phyloP scores from a whole-genome alignment of 2,113 vertebrate species.

The Probosciger aterrimus region DNA sequence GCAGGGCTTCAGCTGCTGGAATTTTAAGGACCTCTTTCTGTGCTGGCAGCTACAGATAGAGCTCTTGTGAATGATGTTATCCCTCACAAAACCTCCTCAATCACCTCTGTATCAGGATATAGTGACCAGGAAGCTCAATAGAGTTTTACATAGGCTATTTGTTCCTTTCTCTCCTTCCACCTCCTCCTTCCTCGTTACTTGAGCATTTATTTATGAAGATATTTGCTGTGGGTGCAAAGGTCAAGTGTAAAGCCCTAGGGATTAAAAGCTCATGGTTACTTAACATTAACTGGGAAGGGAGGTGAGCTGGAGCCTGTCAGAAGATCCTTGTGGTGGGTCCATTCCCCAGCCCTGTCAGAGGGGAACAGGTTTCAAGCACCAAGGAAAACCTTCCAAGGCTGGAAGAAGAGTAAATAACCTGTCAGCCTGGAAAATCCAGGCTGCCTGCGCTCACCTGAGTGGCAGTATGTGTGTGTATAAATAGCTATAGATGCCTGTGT shows the following conservation, averaged over 20 bases:
- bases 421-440: neutral
- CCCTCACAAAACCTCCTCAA: neutral
- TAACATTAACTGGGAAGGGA: neutral
- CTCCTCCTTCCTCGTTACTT: neutral
- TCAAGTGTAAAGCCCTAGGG: neutral
- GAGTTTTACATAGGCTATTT: neutral
- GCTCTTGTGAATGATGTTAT: constrained; percentile 24
- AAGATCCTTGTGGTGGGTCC: accelerated
- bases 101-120: neutral
- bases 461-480: neutral
- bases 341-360: neutral
- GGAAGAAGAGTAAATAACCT: neutral
- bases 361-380: neutral
- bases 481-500: neutral
- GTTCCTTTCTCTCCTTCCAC: neutral
- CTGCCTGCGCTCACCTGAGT: neutral
- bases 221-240: neutral
- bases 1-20: constrained; percentile 54
- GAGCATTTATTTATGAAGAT: neutral
- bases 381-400: neutral
- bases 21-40: constrained; percentile 54
- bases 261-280: neutral
- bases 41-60: constrained; percentile 33
- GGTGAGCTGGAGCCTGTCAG: neutral
- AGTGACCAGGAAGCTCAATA: neutral